Evolutionary conservation across 2,888 invertebrate species (phyloP).

Genomic region (Dryomyza anilis): DNA sequence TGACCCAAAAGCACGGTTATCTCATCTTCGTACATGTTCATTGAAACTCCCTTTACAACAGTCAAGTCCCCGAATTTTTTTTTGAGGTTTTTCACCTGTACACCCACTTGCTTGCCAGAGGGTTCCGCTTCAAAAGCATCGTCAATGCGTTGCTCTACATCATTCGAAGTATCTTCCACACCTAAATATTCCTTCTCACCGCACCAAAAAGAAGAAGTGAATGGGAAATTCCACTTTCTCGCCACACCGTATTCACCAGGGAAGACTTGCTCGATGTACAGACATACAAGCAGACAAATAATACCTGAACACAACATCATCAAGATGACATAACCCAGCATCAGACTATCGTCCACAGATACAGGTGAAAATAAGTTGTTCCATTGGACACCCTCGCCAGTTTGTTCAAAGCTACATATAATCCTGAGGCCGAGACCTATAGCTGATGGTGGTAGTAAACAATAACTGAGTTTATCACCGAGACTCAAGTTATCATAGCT

Average conservation of each 20-base stretch:
- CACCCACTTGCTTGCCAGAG: conserved; percentile 60
- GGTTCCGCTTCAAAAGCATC: conserved; percentile 57
- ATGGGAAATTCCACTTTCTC: conserved; percentile 80
- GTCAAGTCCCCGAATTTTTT: conserved; percentile 67
- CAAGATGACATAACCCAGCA: conserved; percentile 75
- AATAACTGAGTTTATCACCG: conserved; percentile 67
- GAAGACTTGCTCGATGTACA: conserved; percentile 84
- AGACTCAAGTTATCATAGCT: conserved; percentile 70
- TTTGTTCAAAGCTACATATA: conserved; percentile 71
- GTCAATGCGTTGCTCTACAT: conserved; percentile 32
- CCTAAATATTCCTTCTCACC: conserved; percentile 42
- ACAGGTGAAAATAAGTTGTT: conserved; percentile 68
- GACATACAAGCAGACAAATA: conserved; percentile 73
- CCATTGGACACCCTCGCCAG: conserved; percentile 67
- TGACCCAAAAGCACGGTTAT: conserved; percentile 86
- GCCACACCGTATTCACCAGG: conserved; percentile 88
- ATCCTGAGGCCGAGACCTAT: conserved; percentile 81
- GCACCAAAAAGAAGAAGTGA: conserved; percentile 67
- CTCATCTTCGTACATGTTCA: conserved; percentile 87
- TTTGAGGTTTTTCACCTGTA: conserved; percentile 67
- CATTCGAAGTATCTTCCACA: conserved; percentile 44
- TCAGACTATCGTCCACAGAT: conserved; percentile 71
- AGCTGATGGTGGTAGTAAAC: conserved; percentile 77
- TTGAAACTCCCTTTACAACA: conserved; percentile 72
- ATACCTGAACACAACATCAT: conserved; percentile 63